Percentiles rank a stretch among this genome's conserved stretches.
phyloP scores from a whole-genome alignment of 2,888 invertebrate species.

The Xylota sylvarum region DNA sequence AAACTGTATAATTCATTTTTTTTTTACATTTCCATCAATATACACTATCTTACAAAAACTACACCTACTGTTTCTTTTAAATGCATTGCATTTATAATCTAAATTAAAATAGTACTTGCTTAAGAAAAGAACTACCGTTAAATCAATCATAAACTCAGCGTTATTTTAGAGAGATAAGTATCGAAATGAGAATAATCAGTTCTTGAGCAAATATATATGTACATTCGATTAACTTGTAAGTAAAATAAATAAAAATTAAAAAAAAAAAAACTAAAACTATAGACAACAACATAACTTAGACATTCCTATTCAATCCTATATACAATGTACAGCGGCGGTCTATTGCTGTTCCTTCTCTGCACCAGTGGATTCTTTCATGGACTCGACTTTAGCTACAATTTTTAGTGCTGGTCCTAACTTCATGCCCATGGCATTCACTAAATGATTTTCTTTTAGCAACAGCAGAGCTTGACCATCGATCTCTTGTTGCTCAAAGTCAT shows the following conservation, averaged over 20 bases:
- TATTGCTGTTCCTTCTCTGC: slow-evolving; percentile 75
- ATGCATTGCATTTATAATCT: slow-evolving; percentile 72
- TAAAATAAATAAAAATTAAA: slow-evolving; percentile 61
- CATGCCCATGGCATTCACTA: slow-evolving; percentile 97
- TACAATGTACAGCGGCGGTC: slow-evolving; percentile 29
- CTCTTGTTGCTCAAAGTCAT: slow-evolving; percentile 97
- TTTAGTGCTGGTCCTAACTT: slow-evolving; percentile 98
- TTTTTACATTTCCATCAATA: slow-evolving; percentile 50
- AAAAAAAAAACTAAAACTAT: slow-evolving; percentile 39
- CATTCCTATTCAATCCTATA: slow-evolving; percentile 10
- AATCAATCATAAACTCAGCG: slow-evolving; percentile 26
- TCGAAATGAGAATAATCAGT: slow-evolving; percentile 63
- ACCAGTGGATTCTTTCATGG: slow-evolving; percentile 86
- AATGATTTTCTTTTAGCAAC: slow-evolving; percentile 96
- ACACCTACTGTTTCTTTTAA: slow-evolving; percentile 50
- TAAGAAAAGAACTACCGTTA: slow-evolving; percentile 18
- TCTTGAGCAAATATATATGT: slow-evolving; percentile 70
- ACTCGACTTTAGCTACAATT: slow-evolving; percentile 96
- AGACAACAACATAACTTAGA: slow-evolving; percentile 27
- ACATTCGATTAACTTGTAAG: slow-evolving; percentile 48
- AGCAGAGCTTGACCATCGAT: slow-evolving; percentile 98
- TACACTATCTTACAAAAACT: slow-evolving; percentile 73
- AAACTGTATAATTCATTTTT: slow-evolving; percentile 24
- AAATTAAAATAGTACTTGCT: slow-evolving; percentile 24
- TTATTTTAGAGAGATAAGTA: slow-evolving; percentile 21